phyloP scores from a whole-genome alignment of 53 echinoderm and acorn worm genomes.

The Patiria pectinifera region DNA sequence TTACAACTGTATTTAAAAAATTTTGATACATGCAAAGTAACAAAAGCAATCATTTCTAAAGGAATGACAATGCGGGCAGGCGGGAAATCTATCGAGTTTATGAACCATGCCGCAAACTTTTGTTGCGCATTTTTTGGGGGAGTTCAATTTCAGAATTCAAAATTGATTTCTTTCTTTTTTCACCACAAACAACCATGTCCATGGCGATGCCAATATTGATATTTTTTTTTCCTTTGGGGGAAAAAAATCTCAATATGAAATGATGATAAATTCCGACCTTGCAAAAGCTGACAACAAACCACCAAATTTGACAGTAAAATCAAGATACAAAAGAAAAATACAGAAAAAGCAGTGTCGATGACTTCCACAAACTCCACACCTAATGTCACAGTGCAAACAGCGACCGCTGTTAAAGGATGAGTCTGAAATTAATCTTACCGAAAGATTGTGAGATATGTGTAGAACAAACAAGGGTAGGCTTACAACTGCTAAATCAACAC shows the following conservation, averaged over 20 bases:
- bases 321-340: background rate
- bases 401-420: background rate
- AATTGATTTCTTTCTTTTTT: background rate
- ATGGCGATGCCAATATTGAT: background rate
- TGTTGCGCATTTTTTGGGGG: background rate
- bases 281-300: no score
- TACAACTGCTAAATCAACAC: background rate
- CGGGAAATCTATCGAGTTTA: background rate
- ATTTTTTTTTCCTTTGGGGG: background rate
- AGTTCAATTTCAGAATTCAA: background rate
- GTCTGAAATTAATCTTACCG: background rate
- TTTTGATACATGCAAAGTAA: constrained; percentile 24
- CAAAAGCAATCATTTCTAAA: constrained; percentile 20
- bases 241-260: background rate
- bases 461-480: background rate
- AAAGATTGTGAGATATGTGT: background rate
- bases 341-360: background rate
- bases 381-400: background rate
- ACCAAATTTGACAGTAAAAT: no score
- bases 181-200: background rate
- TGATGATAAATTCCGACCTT: no score
- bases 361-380: no score
- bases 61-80: background rate
- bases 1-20: constrained; percentile 1
- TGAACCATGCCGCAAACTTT: background rate